Base-by-base conservation (phyloP, 30 jellyfish, hydroid and myxozoan species). In the Haliclystus octoradiatus region DNA sequence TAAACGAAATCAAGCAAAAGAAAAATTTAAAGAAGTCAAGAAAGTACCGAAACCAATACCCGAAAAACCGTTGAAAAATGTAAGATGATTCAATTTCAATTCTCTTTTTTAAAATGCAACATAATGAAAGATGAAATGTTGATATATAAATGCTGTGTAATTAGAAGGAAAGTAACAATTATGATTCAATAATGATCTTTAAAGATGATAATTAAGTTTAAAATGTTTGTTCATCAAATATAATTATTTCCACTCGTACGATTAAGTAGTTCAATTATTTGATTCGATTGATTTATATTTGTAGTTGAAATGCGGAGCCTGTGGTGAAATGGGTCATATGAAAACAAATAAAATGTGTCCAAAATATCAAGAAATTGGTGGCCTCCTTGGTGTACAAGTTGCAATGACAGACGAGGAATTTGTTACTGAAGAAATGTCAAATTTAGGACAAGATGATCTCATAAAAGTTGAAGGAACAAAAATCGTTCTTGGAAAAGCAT, bases 261-360 rank as follows among this genome's bases (percentile, higher is more conserved):
- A n/a, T n/a, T n/a, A n/a, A n/a, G n/a, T n/a, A n/a, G n/a, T n/a
- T n/a, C n/a, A n/a, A n/a, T n/a, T n/a, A n/a, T n/a, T n/a, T n/a
- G n/a, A n/a, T n/a, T n/a, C n/a, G n/a, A n/a, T 40, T 23, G 61
- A 52, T 2, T 53, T 15, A 22, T 9, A 1, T 52, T 49, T 15
- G 0, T 63, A 88, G 94, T 72, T 89, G 46, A 89, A 78, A 71
- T 89, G 98, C 34, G 95, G 95, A 34, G 98, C 98, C 4, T 89
- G 98, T 60, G 98, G 98, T 2, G 95, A 81, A 4, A 62, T 77
- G 23, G 98, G 98, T 1, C 98, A 89, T 50, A 89, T 89, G 98
- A 82, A 83, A 69, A 89, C 98, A 12, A 89, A 89, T 49, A 82
- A 83, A 50, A 89, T 89, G 95, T 89, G 98, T 47, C 98, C 98